phyloP scores from a whole-genome alignment of 2,888 invertebrate genomes.

The Criorhina ranunculi region DNA sequence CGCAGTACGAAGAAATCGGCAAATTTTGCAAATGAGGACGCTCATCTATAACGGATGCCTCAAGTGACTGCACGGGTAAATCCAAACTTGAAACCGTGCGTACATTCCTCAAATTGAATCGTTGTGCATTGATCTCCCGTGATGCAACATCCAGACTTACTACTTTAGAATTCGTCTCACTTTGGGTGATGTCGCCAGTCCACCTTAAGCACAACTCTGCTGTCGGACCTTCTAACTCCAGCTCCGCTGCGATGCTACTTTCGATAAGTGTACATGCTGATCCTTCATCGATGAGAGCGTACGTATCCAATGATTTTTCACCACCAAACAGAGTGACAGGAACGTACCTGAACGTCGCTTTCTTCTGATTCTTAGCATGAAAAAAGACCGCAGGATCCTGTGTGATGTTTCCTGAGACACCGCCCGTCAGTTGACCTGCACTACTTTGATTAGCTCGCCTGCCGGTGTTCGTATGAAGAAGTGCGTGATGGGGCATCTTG shows the following conservation, averaged over 20 bases:
- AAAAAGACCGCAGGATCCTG: conserved; percentile 17
- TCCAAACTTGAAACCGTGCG: conserved; percentile 59
- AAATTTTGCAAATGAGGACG: conserved; percentile 11
- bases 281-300: conserved; percentile 67
- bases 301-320: conserved; percentile 47
- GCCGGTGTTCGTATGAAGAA: neutral
- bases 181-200: conserved; percentile 73
- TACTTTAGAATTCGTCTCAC: conserved; percentile 51
- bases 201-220: conserved; percentile 63
- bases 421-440: neutral
- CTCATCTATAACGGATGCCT: conserved; percentile 1
- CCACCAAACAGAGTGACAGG: conserved; percentile 49
- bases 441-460: neutral
- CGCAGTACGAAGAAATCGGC: conserved; percentile 45
- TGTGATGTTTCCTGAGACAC: too few relatives aligned
- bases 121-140: neutral
- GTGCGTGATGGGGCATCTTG: too few relatives aligned
- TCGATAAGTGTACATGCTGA: conserved; percentile 64
- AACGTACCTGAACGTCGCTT: conserved; percentile 42
- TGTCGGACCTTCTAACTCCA: conserved; percentile 51
- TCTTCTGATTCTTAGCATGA: conserved; percentile 26
- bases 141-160: conserved; percentile 52
- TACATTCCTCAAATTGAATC: conserved; percentile 53
- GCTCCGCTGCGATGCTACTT: conserved; percentile 40
- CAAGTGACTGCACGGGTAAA: conserved; percentile 45